Base-by-base conservation (phyloP, 2,888 invertebrate genomes). In the Dasypolia templi region DNA sequence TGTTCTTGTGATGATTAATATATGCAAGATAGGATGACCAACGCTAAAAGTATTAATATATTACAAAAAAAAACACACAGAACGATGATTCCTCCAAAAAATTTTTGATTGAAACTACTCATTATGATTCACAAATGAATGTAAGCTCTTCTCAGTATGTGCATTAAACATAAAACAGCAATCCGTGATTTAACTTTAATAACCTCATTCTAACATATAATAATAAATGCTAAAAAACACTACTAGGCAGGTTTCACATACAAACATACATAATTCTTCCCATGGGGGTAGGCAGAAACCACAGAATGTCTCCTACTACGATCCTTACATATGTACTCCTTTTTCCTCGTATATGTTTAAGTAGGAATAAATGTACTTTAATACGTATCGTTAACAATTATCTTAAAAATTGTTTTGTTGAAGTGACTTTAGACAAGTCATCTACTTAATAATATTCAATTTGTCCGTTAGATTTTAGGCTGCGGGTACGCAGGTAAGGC, bases 341-440 rank as follows among this genome's bases (percentile, higher is more conserved):
- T n/a, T n/a, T n/a, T n/a, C n/a, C n/a, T n/a, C n/a, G n/a, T n/a
- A n/a, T n/a, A n/a, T n/a, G n/a, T n/a, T n/a, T n/a, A n/a, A n/a
- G n/a, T n/a, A 32, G 11, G 32, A 51, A 69, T 62, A 51, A 63
- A 63, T 72, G 61, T 53, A 65, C 14, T 42, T n/a, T 42, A 56
- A 51, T 56, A 46, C 49, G 49, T 59, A 49, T n/a, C 42, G 19
- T 64, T 49, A n/a, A 58, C 51, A 51, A 51, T 26, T 39, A 63
- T 44, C 49, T 39, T 75, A 55, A 75, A 78, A 67, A 81, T 55
- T 49, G 62, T 77, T 69, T 61, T 32, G 44, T 79, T 32, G 14
- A 56, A 39, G 51, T 65, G 65, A 59, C 67, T 75, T 51, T 62
- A 75, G 58, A 42, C 26, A 42, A 46, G 53, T 53, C 29, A 74